Evolutionary conservation across 2,797 vertebrate genomes (phyloP), one percentile per base, ranked within the genome.

Genomic region (Myotis vivesi): DNA sequence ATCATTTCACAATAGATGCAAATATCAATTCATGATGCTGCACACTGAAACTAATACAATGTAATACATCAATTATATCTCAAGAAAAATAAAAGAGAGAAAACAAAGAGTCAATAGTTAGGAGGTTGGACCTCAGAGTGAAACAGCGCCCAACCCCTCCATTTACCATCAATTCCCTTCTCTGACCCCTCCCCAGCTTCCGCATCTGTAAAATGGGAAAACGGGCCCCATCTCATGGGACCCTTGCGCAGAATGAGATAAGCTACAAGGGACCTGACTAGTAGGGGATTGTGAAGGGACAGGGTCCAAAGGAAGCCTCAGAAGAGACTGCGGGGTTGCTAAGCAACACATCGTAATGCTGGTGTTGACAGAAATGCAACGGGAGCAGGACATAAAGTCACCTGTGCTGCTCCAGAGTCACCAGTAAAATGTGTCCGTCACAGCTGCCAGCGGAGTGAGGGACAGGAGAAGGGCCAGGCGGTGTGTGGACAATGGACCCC

Each of bases 371-470:
- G 20, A 76, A 10, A 59, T 1, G 59, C 77, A 36, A 22, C 38
- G 25, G 6, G 68, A 49, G 19, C 5, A 0, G 16, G 59, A 10
- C 33, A 10, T 28, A 73, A 41, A 84, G 22, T 17, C 25, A 22
- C 71, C 59, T 23, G 30, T 16, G 76, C 30, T 4, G 6, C 86
- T 46, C n/a, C 71, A 2, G 86, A 28, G 51, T 28, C 71, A 33
- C 16, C 22, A 4, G 36, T 6, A 12, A 41, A 53, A 17, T 2
- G 41, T 3, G 53, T 33, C 36, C 41, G 1, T 69, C 69, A 3
- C 83, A 25, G 64, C 10, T 3, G 23, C 69, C 20, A 0, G 30
- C 0, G 0, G 15, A 41, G 38, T 8, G 12, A 5, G 8, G 72
- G 10, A 46, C 20, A 5, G 20, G 25, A 3, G 41, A 0, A 62